phyloP scores from a whole-genome alignment of 1,140 invertebrate genomes.

The Hylyphantes graminicola region DNA sequence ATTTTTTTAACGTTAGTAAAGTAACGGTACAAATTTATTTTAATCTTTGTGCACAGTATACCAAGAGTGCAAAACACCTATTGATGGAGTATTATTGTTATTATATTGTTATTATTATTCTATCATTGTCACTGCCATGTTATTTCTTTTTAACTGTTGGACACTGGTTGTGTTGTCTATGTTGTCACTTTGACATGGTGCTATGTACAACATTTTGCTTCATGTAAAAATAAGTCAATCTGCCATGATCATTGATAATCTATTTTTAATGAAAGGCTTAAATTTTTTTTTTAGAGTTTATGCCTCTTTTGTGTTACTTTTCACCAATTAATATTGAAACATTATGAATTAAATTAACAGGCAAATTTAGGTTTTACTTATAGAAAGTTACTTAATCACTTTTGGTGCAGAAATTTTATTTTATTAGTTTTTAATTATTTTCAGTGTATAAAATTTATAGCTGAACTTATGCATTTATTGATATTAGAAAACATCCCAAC shows the following conservation, averaged over 20 bases:
- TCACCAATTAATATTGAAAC: no score
- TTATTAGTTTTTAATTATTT: no score
- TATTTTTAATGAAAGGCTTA: neutral
- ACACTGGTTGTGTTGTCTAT: constrained; percentile 49
- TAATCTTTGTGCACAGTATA: constrained; percentile 7
- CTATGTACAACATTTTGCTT: constrained; percentile 41
- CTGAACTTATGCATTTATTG: no score
- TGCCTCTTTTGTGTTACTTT: no score
- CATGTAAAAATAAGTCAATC: neutral
- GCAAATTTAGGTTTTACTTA: no score
- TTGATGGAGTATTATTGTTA: constrained; percentile 52
- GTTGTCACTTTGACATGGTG: constrained; percentile 56
- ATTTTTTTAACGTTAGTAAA: constrained; percentile 20
- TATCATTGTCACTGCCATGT: constrained; percentile 55
- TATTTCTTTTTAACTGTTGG: constrained; percentile 43
- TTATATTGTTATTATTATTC: constrained; percentile 35
- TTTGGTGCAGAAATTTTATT: no score
- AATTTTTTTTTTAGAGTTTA: no score
- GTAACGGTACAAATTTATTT: constrained; percentile 32
- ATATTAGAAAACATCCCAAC: no score
- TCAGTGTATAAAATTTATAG: no score
- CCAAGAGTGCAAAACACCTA: neutral
- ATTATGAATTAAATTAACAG: no score
- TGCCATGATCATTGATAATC: no score
- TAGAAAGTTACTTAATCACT: no score